A percentile compares a stretch with the other conserved stretches of the same genome.
These are phyloP conservation scores for Aquatica leii DNA, from an alignment of 2,888 invertebrate species.

Conservation along the genomic window DNA sequence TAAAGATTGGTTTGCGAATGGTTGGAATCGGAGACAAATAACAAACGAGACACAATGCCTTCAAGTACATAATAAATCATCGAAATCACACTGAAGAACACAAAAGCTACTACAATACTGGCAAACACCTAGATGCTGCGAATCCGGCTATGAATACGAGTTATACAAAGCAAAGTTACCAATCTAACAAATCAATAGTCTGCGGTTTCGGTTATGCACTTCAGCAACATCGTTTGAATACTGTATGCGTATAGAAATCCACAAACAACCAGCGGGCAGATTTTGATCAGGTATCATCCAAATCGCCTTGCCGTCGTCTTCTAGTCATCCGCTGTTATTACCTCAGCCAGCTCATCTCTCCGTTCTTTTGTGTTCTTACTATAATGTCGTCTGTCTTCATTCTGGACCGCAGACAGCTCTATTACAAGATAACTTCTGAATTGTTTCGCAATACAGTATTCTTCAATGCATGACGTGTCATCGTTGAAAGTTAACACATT, in stretches of 20 bases:
- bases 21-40: slow-evolving; percentile 57
- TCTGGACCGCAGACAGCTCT: too few relatives aligned
- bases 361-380: too few relatives aligned
- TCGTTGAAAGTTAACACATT: too few relatives aligned
- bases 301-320: too few relatives aligned
- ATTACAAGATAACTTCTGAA: too few relatives aligned
- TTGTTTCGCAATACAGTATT: too few relatives aligned
- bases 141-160: not conserved
- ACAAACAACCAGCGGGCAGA: slow-evolving; percentile 93
- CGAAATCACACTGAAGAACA: slow-evolving; percentile 21
- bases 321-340: too few relatives aligned
- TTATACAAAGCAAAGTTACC: not conserved
- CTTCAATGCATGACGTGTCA: too few relatives aligned
- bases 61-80: slow-evolving; percentile 18
- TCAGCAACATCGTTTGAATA: slow-evolving; percentile 70
- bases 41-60: slow-evolving; percentile 49
- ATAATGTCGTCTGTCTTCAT: too few relatives aligned
- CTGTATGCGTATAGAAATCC: slow-evolving; percentile 96
- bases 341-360: too few relatives aligned
- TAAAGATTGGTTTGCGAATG: slow-evolving; percentile 85
- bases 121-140: slow-evolving; percentile 8
- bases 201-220: not conserved
- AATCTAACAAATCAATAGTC: not conserved
- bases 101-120: slow-evolving; percentile 19
- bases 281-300: slow-evolving; percentile 95